Evolutionary conservation across 2,888 invertebrate genomes (phyloP), one percentile per base, ranked within the genome.

Genomic region (Spisula solida): DNA sequence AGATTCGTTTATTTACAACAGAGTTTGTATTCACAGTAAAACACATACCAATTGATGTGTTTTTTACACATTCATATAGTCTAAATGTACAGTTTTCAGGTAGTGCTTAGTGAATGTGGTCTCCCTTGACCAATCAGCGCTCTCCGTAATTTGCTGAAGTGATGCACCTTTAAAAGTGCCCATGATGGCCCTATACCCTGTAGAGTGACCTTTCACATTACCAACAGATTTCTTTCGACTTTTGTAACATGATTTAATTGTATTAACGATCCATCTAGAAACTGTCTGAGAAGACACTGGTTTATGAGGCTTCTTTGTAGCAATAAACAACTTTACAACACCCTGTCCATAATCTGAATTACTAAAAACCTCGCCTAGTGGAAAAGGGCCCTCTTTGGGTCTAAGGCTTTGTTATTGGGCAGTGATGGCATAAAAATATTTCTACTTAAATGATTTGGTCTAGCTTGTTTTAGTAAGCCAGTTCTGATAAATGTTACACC

Each of bases 341-440:
- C 25, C 29, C 10, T 31, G 12, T 20, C 25, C 18, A 16, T 18
- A 18, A n/a, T 41, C 60, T n/a, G 41, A 18, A 14, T 60, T 48
- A 48, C 89, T 89, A 66, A 86, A 85, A 0, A 0, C 0, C 86
- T 88, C 41, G 88, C 34, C 25, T 88, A 90, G 60, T 82, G 78
- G 8, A 34, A 41, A 25, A 90, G n/a, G 14, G 79, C 79, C 10
- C 88, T 31, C 41, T 81, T 87, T 29, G 90, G 90, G 78, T 88
- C 84, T 10, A 88, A 51, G 10, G 79, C 51, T n/a, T 88, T 88
- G 81, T 90, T 86, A 18, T 60, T 12, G 0, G 70, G 34, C 5
- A 90, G 84, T 29, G 84, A 18, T 16, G 87, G 87, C 14, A 87
- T 75, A 82, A 89, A 88, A 85, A 91, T 80, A n/a, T 0, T 0